A percentile compares a stretch with the other conserved stretches of the same genome.
Conservation (phyloP, 2,888 invertebrate species). For the Cephonodes hylas region DNA sequence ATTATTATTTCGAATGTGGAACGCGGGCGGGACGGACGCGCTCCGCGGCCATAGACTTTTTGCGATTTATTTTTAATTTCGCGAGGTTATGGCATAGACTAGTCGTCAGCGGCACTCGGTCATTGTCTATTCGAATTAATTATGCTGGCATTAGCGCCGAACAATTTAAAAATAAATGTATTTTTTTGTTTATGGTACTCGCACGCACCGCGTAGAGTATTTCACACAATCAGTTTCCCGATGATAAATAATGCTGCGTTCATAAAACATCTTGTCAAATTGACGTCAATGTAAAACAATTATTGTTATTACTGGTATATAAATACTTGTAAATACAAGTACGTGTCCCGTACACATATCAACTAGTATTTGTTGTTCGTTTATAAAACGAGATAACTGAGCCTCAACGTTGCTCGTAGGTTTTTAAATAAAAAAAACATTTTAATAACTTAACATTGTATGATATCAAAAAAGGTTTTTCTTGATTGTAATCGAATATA, state of each 20-base stretch:
- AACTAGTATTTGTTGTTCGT: constrained; percentile 2
- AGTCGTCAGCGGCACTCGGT: constrained; percentile 25
- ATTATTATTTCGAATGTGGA: constrained; percentile 81
- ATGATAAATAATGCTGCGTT: constrained; percentile 29
- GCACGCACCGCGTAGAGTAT: background rate
- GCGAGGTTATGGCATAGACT: constrained; percentile 33
- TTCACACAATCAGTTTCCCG: constrained; percentile 24
- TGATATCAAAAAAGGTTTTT: too few relatives aligned
- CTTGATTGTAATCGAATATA: too few relatives aligned
- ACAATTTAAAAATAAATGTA: constrained; percentile 16
- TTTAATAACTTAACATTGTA: too few relatives aligned
- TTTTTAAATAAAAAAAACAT: background rate
- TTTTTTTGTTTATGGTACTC: constrained; percentile 10
- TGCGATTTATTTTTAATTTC: constrained; percentile 53
- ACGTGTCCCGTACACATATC: background rate
- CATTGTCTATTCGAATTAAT: constrained; percentile 56
- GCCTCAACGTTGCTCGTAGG: background rate
- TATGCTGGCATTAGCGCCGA: constrained; percentile 21
- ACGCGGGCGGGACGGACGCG: constrained; percentile 62
- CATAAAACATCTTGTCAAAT: constrained; percentile 39
- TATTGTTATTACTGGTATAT: constrained; percentile 30
- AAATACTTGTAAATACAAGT: constrained; percentile 7
- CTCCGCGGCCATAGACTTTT: constrained; percentile 14
- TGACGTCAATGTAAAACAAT: constrained; percentile 42
- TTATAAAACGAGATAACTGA: constrained; percentile 1